Base-by-base conservation (phyloP, 2,113 vertebrate genomes). In the Glaucidium brasilianum region DNA sequence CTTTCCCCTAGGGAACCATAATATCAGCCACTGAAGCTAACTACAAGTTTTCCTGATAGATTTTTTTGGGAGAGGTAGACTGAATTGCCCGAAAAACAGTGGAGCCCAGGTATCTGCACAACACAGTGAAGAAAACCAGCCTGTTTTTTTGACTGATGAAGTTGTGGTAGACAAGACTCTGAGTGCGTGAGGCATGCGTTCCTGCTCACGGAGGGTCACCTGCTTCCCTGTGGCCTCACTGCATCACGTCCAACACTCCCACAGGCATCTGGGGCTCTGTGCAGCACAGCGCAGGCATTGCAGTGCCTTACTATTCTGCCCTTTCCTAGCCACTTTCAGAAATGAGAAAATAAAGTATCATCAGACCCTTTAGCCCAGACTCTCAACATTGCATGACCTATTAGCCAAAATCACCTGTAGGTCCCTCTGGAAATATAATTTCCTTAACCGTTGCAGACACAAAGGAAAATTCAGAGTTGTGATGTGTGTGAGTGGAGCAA, bases 131-230 rank as follows among this genome's bases (percentile, higher is more conserved):
- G 53, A 67, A 72, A 49, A 79, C 6, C 14, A 62, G 30, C 26
- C 37, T 30, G 20, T 8, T 49, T 78, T 81, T 75, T 34, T 53
- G 58, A 60, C 62, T 30, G 20, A 16, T 45, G 34, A 80, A 64
- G 21, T 1, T 75, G 52, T n/a, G 39, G 41, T 32, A 45, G 58
- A 80, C 22, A 34, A 69, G 73, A 47, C 7, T 47, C 12, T 9
- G 23, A 37, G 43, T 6, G 12, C 2, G 3, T 22, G 3, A 74
- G 50, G 43, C 14, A 35, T 1, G 19, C 2, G 4, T 4, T 67
- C 11, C 35, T 32, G 32, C 35, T 34, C 4, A 12, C 1, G 1
- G 3, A 6, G 45, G 45, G 35, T 43, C 25, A 63, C 49, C 29
- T 8, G 49, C 56, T 26, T 18, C 35, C 35, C 56, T 16, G 11